Conservation (phyloP, 2,797 vertebrate species). For the Catamblyrhynchus diadema region DNA sequence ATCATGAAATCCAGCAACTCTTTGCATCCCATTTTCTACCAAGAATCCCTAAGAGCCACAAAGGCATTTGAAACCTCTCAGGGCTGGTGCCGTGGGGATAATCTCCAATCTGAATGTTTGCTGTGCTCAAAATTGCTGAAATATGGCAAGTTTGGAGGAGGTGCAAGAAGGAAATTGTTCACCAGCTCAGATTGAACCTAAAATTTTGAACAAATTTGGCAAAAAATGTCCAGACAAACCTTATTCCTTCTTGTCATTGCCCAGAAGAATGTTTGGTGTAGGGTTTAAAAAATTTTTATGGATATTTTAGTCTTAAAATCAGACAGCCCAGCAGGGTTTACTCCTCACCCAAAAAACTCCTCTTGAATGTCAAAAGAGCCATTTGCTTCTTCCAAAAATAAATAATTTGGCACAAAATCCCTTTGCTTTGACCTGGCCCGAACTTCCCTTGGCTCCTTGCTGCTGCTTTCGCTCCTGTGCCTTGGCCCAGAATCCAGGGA, state of each 20-base stretch:
- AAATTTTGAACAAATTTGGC: neutral
- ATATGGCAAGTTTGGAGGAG: neutral
- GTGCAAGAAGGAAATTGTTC: neutral
- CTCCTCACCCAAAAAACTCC: neutral
- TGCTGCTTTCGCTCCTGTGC: neutral
- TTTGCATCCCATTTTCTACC: neutral
- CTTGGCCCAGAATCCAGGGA: neutral
- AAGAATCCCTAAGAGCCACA: neutral
- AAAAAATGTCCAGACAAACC: neutral
- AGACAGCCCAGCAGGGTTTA: neutral
- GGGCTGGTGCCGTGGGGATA: accelerated
- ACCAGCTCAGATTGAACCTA: neutral
- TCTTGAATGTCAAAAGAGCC: neutral
- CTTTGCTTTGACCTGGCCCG: neutral
- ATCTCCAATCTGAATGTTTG: neutral
- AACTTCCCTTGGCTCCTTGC: neutral
- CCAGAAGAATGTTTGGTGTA: neutral
- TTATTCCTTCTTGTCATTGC: neutral
- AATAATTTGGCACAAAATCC: neutral
- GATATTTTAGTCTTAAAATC: neutral
- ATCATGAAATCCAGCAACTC: neutral
- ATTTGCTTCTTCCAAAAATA: neutral
- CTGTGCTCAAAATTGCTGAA: neutral
- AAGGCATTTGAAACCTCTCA: neutral
- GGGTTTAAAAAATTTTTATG: neutral